Evolutionary conservation across 1,140 invertebrate species (phyloP), one percentile per base, ranked within the genome.

Genomic region (Protaetia brevitarsis): DNA sequence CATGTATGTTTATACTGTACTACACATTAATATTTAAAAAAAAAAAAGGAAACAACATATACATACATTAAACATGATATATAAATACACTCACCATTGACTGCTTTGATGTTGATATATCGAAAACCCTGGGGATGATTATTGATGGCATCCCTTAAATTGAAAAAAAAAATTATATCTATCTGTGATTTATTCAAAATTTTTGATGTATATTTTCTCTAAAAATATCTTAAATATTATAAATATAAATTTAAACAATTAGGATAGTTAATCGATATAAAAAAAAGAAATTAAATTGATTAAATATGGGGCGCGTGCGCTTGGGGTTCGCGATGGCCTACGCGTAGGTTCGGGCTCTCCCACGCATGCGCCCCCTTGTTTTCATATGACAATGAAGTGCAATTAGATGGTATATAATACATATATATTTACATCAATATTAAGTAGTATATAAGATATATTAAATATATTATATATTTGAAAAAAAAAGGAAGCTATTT

Each of bases 141-240:
- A 23, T 51, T 51, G 10, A 51, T 23, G 63, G 64, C 65, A 37
- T 72, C 73, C 75, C 73, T 70, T 66, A 51, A 74, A 77, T 76
- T 77, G 72, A 78, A 77, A 78, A 78, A 67, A 69, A 74, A 73
- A 74, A 79, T 80, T 80, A 80, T 80, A 79, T 81, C 79, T 81
- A 80, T 81, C 79, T 81, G 79, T 81, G 79, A 81, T 81, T 81
- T 79, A 79, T 78, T 79, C 79, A 81, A 81, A 81, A 79, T 81
- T 81, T 80, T 78, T 80, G 79, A 78, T 78, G 79, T 81, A 81
- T 81, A 81, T 81, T 81, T 81, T 81, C 79, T 81, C 79, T 81
- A 81, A 79, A 79, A 78, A 79, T 79, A 79, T 79, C 78, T 80
- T 79, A 79, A 76, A 78, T 76, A 77, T 74, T 78, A 76, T 76